Base-by-base conservation (phyloP, 2,797 vertebrate genomes). In the Adrianichthys oophorus region DNA sequence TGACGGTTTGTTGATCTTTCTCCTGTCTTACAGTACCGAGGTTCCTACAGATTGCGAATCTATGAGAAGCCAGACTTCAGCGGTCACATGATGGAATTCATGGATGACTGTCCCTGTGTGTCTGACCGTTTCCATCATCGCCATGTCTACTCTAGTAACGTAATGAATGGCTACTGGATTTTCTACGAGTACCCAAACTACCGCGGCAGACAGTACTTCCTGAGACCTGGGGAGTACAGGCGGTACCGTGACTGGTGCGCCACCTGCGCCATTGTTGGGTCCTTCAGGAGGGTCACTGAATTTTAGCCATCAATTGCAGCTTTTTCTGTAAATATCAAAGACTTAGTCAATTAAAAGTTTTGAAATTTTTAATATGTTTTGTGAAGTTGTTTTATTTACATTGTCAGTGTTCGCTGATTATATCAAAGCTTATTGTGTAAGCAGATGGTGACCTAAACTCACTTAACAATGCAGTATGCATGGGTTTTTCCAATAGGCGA, bases 151-250 rank as follows among this genome's bases (percentile, higher is more conserved):
- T 93, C 92, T 77, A 89, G 90, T 86, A 92, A 93, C 52, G 85
- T 92, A 54, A 91, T 92, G 89, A 91, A 91, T 26, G 92, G 92
- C 82, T 89, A 85, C 89, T 93, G 92, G 92, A 91, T 92, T 86
- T 92, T 93, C 85, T 93, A 93, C 21, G 93, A 94, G 78, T 92
- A 93, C 78, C 93, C 93, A 49, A 92, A 92, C 87, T 93, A 83
- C 83, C 78, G 89, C 72, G 93, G 92, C 56, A 82, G 92, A 49
- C 92, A 94, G 89, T 94, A 92, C 85, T 91, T 93, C 71, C 76
- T 94, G 65, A 88, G 87, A 49, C 18, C 91, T 1, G 92, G 92
- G 2, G 92, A 92, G 81, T 93, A 93, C 87, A 74, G 92, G 83
- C 86, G 90, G 71, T 93, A 91, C 74, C 88, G 91, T 1, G 92